phyloP scores from a whole-genome alignment of 2,113 vertebrate genomes.

The Caranx melampygus region DNA sequence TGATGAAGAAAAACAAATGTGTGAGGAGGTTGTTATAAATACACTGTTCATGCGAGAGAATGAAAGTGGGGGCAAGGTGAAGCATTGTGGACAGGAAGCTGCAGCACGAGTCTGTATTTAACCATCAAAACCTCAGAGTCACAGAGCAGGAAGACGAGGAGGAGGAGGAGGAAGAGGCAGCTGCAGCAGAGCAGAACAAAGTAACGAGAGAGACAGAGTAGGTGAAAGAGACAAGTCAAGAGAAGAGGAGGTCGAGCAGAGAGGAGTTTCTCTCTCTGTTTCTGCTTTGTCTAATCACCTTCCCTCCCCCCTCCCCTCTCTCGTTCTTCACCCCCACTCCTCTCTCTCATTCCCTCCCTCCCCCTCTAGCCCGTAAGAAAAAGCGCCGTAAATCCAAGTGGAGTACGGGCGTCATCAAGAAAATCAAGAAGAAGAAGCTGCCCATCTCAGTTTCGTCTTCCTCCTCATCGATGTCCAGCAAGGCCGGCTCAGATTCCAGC shows the following conservation, averaged over 20 bases:
- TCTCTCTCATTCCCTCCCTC: background rate
- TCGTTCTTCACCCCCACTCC: background rate
- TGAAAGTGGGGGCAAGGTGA: background rate
- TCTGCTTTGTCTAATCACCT: constrained; percentile 3
- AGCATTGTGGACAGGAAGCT: constrained; percentile 4
- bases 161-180: constrained; percentile 9
- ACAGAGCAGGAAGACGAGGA: background rate
- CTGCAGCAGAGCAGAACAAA: background rate
- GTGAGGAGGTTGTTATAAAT: too few species aligned
- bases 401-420: constrained; percentile 60
- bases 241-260: background rate
- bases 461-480: constrained; percentile 28
- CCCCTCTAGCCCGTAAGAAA: constrained; percentile 39
- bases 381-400: constrained; percentile 59
- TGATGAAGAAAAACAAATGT: too few species aligned
- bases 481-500: background rate
- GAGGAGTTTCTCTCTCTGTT: constrained; percentile 10
- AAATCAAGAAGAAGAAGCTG: constrained; percentile 52
- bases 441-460: background rate
- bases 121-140: background rate
- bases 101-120: background rate
- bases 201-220: background rate
- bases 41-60: background rate
- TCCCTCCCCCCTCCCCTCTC: background rate
- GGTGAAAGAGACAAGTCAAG: constrained; percentile 3